Conservation (phyloP, 1,140 invertebrate species). For the Whitmania pigra region DNA sequence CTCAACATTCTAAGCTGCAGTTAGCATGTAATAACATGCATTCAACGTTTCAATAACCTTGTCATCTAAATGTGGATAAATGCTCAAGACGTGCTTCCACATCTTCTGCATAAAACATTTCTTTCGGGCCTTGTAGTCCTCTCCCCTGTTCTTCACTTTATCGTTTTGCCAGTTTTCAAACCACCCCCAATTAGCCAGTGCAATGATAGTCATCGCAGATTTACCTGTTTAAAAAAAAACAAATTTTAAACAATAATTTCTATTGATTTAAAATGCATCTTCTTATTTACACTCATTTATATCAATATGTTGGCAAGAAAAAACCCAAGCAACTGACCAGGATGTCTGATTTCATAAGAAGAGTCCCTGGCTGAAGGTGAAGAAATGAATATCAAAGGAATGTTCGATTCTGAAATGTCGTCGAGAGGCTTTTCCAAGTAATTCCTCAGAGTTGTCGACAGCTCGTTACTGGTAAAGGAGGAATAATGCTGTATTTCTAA, state of each 20-base stretch:
- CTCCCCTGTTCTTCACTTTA: constrained; percentile 39
- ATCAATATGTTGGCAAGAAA: background rate
- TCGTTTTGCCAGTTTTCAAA: constrained; percentile 39
- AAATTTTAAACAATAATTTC: background rate
- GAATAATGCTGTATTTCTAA: background rate
- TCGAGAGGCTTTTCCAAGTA: constrained; percentile 32
- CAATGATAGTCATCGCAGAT: constrained; percentile 37
- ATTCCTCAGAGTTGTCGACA: constrained; percentile 30
- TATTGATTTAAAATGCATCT: background rate
- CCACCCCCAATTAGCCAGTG: constrained; percentile 40
- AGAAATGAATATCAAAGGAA: constrained; percentile 41
- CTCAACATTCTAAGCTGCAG: too few relatives aligned
- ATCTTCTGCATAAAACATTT: constrained; percentile 37
- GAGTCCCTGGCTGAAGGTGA: constrained; percentile 44
- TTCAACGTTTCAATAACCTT: constrained; percentile 28
- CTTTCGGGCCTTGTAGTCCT: constrained; percentile 41
- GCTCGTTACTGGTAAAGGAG: constrained; percentile 30
- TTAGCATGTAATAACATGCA: background rate
- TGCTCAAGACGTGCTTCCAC: constrained; percentile 34
- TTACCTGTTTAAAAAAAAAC: constrained; percentile 30
- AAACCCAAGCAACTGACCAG: constrained; percentile 30
- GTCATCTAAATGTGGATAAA: constrained; percentile 39
- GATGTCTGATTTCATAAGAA: constrained; percentile 35
- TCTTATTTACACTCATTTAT: background rate
- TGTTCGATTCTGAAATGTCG: constrained; percentile 32